Percentiles rank a stretch among this genome's conserved stretches.
Conservation (phyloP, 92 coral and sea anemone genomes). For the Porites lobata region DNA sequence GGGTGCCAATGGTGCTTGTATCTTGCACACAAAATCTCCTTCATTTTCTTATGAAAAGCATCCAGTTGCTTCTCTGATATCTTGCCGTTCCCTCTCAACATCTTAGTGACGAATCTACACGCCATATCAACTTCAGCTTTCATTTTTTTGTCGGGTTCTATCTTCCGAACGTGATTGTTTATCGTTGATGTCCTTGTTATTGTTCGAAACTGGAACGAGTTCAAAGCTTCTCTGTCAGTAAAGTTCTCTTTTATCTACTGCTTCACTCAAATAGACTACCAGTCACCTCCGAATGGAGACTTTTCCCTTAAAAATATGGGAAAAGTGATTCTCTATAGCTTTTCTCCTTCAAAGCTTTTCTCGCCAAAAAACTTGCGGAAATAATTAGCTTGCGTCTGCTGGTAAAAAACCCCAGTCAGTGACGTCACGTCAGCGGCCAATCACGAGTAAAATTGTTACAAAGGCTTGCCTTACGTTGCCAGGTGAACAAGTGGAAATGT, state of each 20-base stretch:
- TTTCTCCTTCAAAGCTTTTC: constrained; percentile 1
- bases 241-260: constrained; percentile 5
- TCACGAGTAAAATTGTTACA: constrained; percentile 51
- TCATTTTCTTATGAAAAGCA: constrained; percentile 88
- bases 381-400: constrained; percentile 74
- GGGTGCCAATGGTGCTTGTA: constrained; percentile 99
- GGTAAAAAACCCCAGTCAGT: constrained; percentile 66
- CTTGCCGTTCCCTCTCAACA: constrained; percentile 74
- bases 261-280: not conserved
- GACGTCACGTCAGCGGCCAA: constrained; percentile 81
- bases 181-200: constrained; percentile 8
- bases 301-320: constrained; percentile 7
- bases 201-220: constrained; percentile 7
- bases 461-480: constrained; percentile 39
- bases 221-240: not conserved
- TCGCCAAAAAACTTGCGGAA: constrained; percentile 57
- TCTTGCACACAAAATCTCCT: constrained; percentile 94
- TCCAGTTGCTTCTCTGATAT: constrained; percentile 86
- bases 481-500: constrained; percentile 5
- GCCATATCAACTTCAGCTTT: constrained; percentile 93
- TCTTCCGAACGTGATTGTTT: constrained; percentile 6
- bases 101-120: constrained; percentile 87
- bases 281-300: not conserved
- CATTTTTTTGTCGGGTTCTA: constrained; percentile 51
- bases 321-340: not conserved